A percentile compares a stretch with the other conserved stretches of the same genome.
Evolutionary conservation across 2,888 invertebrate species (phyloP).

Genomic region (Epicampocera succincta): DNA sequence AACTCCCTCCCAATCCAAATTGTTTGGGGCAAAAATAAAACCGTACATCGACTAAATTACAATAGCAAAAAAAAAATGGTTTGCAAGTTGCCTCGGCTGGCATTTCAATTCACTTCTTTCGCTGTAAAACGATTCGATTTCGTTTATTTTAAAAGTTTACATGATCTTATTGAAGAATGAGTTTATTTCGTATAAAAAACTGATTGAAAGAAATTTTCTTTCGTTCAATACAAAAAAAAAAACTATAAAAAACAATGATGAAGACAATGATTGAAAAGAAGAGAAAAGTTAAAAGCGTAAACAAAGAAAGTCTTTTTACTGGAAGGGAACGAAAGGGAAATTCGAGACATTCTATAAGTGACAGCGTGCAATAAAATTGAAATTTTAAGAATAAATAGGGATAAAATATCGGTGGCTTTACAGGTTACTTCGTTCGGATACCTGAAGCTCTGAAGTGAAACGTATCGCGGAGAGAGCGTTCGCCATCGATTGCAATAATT

Average conservation of each 20-base stretch:
- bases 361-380: no score
- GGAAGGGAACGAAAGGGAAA: no score
- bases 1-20: conserved; percentile 29
- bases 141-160: conserved; percentile 47
- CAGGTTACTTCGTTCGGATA: no score
- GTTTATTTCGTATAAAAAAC: conserved; percentile 12
- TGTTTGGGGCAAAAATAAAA: conserved; percentile 35
- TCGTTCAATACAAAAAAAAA: conserved; percentile 59
- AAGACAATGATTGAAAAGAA: background rate
- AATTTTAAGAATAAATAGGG: no score
- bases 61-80: conserved; percentile 29
- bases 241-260: conserved; percentile 14
- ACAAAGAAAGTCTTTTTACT: background rate
- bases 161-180: conserved; percentile 4
- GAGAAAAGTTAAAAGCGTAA: background rate
- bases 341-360: no score
- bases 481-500: no score
- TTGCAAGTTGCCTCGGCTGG: conserved; percentile 52
- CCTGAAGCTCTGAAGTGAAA: no score
- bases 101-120: conserved; percentile 56
- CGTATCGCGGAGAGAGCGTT: no score
- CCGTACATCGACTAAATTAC: background rate
- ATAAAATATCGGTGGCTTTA: no score
- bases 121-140: conserved; percentile 41
- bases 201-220: conserved; percentile 56